Conservation (phyloP, 2,113 vertebrate genomes). For the Cinclus mexicanus region DNA sequence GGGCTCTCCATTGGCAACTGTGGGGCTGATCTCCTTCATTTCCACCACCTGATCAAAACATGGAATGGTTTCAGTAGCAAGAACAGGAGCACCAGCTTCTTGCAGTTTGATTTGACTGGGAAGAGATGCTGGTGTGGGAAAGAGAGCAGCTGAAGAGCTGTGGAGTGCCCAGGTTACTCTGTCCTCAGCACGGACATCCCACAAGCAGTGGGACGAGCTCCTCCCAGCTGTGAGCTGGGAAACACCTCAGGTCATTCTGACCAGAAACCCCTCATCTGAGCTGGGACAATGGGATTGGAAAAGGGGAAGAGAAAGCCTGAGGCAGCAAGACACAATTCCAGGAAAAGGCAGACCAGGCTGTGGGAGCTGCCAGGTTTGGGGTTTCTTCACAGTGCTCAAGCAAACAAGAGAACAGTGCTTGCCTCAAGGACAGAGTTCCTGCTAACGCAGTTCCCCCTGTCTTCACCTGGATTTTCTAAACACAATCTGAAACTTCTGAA, state of each 20-base stretch:
- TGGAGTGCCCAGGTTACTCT: not conserved
- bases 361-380: not conserved
- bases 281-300: not conserved
- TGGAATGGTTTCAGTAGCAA: not conserved
- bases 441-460: not conserved
- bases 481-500: not conserved
- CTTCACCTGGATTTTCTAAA: not conserved
- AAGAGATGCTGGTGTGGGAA: not conserved
- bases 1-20: conserved; percentile 72
- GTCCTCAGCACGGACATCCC: not conserved
- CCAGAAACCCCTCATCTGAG: not conserved
- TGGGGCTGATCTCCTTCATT: conserved; percentile 86
- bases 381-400: not conserved
- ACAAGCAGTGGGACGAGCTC: not conserved
- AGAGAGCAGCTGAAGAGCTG: not conserved
- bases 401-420: not conserved
- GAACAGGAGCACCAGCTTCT: not conserved
- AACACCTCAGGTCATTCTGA: not conserved
- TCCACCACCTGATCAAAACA: conserved; percentile 79
- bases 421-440: not conserved
- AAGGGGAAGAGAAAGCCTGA: not conserved
- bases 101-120: not conserved
- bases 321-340: not conserved
- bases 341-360: not conserved
- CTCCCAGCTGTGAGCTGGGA: not conserved